These are phyloP conservation scores for Corythaixoides concolor DNA, from an alignment of 2,113 vertebrate species.

Conservation along the genomic window DNA sequence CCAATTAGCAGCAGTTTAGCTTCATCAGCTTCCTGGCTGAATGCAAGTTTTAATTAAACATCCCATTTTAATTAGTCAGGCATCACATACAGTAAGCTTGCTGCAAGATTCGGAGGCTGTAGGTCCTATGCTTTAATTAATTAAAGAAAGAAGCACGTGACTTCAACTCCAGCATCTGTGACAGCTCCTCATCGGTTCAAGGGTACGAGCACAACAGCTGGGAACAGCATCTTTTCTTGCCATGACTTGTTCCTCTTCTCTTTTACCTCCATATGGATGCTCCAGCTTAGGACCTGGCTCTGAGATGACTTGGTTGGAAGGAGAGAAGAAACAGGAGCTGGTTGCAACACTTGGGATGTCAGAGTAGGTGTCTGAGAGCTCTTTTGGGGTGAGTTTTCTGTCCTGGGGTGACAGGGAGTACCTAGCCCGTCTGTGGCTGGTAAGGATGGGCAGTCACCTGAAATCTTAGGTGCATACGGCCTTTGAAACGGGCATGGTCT, in stretches of 20 bases:
- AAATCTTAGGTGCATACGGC: not conserved
- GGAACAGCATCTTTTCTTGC: not conserved
- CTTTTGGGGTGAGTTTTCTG: not conserved
- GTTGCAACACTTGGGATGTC: not conserved
- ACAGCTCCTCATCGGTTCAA: not conserved
- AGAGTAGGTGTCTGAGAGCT: not conserved
- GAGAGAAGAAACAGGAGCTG: not conserved
- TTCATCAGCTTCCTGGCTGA: slow-evolving; percentile 7
- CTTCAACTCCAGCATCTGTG: not conserved
- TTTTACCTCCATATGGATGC: not conserved
- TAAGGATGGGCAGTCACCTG: not conserved
- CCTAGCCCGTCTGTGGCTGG: not conserved
- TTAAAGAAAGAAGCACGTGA: not conserved
- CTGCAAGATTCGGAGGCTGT: not conserved
- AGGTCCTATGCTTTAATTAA: not conserved
- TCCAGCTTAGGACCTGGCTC: not conserved
- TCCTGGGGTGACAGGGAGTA: not conserved
- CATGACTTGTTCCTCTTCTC: not conserved
- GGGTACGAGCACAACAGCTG: not conserved
- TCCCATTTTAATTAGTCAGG: slow-evolving; percentile 40
- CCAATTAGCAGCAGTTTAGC: slow-evolving; percentile 30
- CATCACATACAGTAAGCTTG: not conserved
- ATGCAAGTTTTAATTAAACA: slow-evolving; percentile 39
- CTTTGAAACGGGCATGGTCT: not conserved
- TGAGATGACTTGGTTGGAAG: not conserved